Conservation (phyloP, 2,797 vertebrate genomes). For the Amblyraja radiata region DNA sequence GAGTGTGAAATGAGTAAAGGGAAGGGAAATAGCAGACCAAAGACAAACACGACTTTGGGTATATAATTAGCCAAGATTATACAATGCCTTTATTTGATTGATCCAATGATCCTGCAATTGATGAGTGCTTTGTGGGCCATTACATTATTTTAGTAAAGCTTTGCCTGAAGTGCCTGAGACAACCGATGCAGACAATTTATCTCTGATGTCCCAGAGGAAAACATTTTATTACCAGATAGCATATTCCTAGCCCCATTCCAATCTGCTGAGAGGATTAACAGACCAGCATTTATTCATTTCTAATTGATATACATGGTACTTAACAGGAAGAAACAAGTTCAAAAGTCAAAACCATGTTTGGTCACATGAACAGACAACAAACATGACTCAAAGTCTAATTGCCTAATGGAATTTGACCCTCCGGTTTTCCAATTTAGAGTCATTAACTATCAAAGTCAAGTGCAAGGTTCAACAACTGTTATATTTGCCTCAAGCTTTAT, state of each 20-base stretch:
- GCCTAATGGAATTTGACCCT: neutral
- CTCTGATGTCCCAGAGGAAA: neutral
- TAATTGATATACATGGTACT: neutral
- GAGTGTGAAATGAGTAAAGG: no score
- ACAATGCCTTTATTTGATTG: neutral
- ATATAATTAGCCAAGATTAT: neutral
- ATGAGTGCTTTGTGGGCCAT: neutral
- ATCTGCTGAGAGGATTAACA: neutral
- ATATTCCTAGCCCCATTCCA: neutral
- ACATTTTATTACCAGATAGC: neutral
- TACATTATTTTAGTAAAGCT: neutral
- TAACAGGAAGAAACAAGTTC: neutral
- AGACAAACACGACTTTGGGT: neutral
- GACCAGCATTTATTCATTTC: neutral
- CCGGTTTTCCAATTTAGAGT: neutral
- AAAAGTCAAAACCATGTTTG: neutral
- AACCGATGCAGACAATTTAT: neutral
- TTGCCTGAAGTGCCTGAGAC: neutral
- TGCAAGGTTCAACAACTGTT: neutral
- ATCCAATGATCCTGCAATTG: neutral
- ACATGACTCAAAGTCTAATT: neutral
- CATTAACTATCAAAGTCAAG: neutral
- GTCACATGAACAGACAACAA: neutral
- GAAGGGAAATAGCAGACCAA: neutral
- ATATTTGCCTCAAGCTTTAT: neutral